Evolutionary conservation across 2,797 vertebrate species (phyloP).

Genomic region (Orestias chungarensis): DNA sequence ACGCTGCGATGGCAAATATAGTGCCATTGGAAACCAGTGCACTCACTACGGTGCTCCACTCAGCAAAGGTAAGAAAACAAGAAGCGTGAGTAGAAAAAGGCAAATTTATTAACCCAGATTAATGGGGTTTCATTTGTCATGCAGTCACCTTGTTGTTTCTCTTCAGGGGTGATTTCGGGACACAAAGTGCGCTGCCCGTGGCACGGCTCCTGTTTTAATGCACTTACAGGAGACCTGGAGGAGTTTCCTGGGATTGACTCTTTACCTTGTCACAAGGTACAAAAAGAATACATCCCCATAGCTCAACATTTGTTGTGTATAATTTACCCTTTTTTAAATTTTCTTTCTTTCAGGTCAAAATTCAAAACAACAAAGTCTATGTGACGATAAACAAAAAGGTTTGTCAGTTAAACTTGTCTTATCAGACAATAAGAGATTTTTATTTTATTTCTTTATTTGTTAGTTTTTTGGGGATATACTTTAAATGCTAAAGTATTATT

Average conservation of each 20-base stretch:
- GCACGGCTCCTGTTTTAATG: conserved; percentile 87
- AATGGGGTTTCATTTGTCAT: not conserved
- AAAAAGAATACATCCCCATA: not conserved
- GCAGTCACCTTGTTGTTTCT: conserved; percentile 19
- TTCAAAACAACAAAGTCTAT: conserved; percentile 82
- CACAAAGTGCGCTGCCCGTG: conserved; percentile 85
- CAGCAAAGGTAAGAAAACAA: conserved; percentile 78
- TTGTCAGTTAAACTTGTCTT: conserved; percentile 5
- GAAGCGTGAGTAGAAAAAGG: not conserved
- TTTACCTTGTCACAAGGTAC: conserved; percentile 83
- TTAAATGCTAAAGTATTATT: not conserved
- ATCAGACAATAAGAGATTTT: not conserved
- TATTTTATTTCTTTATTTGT: not conserved
- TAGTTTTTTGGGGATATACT: not conserved
- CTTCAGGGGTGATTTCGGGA: conserved; percentile 75
- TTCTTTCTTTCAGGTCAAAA: conserved; percentile 76
- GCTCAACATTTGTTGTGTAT: not conserved
- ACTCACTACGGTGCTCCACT: conserved; percentile 84
- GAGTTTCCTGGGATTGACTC: conserved; percentile 86
- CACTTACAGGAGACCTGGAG: conserved; percentile 86
- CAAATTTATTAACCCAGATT: not conserved
- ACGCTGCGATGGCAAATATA: conserved; percentile 75
- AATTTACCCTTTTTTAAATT: not conserved
- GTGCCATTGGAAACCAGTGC: conserved; percentile 83
- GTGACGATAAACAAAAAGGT: conserved; percentile 84